Percentiles rank a stretch among this genome's conserved stretches.
These are phyloP conservation scores for Crypturellus undulatus DNA, from an alignment of 2,113 vertebrate species.

Conservation along the genomic window DNA sequence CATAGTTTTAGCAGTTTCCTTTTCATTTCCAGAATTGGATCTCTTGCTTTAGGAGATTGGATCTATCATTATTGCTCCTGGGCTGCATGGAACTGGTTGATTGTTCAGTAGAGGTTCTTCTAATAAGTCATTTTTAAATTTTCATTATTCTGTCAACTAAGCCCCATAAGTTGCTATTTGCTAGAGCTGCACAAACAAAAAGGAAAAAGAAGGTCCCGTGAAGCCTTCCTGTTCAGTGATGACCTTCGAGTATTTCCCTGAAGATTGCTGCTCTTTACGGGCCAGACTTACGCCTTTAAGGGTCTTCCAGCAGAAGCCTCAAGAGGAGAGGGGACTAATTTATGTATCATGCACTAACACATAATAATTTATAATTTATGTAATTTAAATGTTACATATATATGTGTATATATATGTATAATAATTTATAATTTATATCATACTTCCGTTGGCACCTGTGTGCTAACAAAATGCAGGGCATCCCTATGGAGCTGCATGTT, in stretches of 20 bases:
- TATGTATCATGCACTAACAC: neutral
- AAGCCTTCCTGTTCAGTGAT: neutral
- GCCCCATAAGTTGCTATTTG: neutral
- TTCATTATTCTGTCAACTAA: neutral
- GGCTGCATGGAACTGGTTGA: neutral
- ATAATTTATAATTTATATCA: rapidly evolving
- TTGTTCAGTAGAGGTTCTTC: neutral
- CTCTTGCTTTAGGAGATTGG: neutral
- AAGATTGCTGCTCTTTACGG: neutral
- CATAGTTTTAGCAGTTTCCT: neutral
- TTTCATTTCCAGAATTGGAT: neutral
- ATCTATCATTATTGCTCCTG: neutral
- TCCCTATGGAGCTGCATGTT: rapidly evolving
- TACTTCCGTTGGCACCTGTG: rapidly evolving
- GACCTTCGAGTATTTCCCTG: neutral
- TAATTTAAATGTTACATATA: no score
- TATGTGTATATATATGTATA: no score
- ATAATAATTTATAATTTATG: neutral
- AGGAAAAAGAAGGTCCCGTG: neutral
- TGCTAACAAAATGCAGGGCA: neutral
- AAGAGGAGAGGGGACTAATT: neutral
- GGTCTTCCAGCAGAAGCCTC: neutral
- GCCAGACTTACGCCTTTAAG: neutral
- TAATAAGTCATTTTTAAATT: neutral
- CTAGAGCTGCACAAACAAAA: neutral